These are phyloP conservation scores for Heterotilapia buettikoferi DNA, from an alignment of 2,113 vertebrate genomes.

Conservation along the genomic window DNA sequence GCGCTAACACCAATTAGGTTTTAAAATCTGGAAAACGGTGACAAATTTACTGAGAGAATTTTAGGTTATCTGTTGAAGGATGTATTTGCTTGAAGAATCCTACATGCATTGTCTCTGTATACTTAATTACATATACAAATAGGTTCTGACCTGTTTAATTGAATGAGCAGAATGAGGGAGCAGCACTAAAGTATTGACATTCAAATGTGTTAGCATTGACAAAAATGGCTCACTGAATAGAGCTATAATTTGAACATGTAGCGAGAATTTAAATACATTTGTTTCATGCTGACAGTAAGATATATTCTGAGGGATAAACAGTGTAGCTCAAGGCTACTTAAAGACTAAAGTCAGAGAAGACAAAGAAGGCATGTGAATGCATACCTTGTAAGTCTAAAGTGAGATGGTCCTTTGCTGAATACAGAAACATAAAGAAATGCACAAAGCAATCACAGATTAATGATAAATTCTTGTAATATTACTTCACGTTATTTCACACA, in stretches of 20 bases:
- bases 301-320: constrained; percentile 12
- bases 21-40: background rate
- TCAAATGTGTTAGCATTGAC: background rate
- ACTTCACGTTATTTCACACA: background rate
- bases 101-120: background rate
- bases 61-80: background rate
- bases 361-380: background rate
- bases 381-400: background rate
- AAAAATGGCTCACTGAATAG: constrained; percentile 12
- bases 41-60: background rate
- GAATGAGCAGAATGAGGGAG: background rate
- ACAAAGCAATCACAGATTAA: background rate
- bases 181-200: background rate
- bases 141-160: background rate
- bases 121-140: background rate
- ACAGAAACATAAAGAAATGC: background rate
- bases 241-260: background rate
- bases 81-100: background rate
- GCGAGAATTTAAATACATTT: background rate
- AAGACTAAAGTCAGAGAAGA: background rate
- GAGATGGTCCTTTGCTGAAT: background rate
- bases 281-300: constrained; percentile 22
- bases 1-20: background rate
- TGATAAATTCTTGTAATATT: background rate
- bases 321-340: background rate